Conservation (phyloP, 2,888 invertebrate genomes). For the Atherix ibis region DNA sequence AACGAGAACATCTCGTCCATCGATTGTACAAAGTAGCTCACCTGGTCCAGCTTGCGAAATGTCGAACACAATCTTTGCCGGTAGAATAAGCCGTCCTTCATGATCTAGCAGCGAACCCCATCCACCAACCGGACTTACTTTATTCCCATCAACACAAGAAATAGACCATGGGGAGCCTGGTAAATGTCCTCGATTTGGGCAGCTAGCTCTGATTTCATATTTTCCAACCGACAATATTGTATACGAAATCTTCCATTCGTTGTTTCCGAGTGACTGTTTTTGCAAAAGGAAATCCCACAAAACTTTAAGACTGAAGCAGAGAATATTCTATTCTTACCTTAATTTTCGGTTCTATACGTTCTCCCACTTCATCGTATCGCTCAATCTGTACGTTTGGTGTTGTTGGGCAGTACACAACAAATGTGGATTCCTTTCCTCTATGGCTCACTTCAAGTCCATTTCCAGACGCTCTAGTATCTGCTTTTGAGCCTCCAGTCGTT, state of each 20-base stretch:
- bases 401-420: slow-evolving; percentile 40
- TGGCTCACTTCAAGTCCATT: slow-evolving; percentile 52
- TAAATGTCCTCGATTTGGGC: slow-evolving; percentile 40
- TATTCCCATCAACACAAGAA: slow-evolving; percentile 28
- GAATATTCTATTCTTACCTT: slow-evolving; percentile 16
- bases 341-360: slow-evolving; percentile 32
- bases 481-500: slow-evolving; percentile 38
- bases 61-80: slow-evolving; percentile 73
- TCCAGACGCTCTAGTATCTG: slow-evolving; percentile 44
- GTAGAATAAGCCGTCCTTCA: slow-evolving; percentile 53
- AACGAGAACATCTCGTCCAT: slow-evolving; percentile 41
- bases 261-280: slow-evolving; percentile 39
- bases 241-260: slow-evolving; percentile 80
- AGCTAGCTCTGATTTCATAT: slow-evolving; percentile 74
- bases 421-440: slow-evolving; percentile 54
- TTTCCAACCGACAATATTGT: slow-evolving; percentile 81
- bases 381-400: slow-evolving; percentile 48
- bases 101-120: slow-evolving; percentile 72
- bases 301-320: not conserved
- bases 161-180: slow-evolving; percentile 75
- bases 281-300: not conserved
- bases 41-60: slow-evolving; percentile 84
- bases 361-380: slow-evolving; percentile 28
- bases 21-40: slow-evolving; percentile 47
- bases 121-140: slow-evolving; percentile 51